Percentiles rank a stretch among this genome's conserved stretches.
phyloP scores from a whole-genome alignment of 2,888 invertebrate species.

The Anorthoa munda region DNA sequence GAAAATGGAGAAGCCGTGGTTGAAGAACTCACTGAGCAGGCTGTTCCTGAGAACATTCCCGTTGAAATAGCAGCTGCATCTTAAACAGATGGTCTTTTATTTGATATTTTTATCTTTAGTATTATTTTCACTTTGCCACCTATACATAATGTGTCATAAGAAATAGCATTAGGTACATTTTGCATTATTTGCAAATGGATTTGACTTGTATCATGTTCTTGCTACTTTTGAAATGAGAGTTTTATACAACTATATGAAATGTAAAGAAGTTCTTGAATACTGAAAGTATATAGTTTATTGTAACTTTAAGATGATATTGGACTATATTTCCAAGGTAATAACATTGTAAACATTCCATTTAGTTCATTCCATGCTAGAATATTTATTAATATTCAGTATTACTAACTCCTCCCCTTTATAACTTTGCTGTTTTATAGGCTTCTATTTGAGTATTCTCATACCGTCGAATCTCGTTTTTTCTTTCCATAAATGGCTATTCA shows the following conservation, averaged over 20 bases:
- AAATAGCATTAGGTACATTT: conserved; percentile 32
- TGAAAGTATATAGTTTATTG: conserved; percentile 2
- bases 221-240: conserved; percentile 1
- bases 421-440: conserved; percentile 23
- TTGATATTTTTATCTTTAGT: conserved; percentile 25
- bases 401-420: conserved; percentile 14
- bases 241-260: conserved; percentile 16
- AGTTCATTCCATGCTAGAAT: conserved; percentile 59
- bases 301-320: conserved; percentile 10
- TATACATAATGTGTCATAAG: conserved; percentile 25
- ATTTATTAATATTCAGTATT: conserved; percentile 30
- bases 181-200: conserved; percentile 39
- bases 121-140: conserved; percentile 44
- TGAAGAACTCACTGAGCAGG: conserved; percentile 63
- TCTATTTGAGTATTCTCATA: not conserved
- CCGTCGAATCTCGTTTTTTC: conserved; percentile 44
- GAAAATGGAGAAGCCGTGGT: conserved; percentile 57
- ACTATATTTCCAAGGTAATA: conserved; percentile 33
- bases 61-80: conserved; percentile 87
- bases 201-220: conserved; percentile 20
- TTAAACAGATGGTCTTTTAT: conserved; percentile 68
- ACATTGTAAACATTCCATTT: conserved; percentile 60
- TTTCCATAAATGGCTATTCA: conserved; percentile 6
- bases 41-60: conserved; percentile 77
- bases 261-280: conserved; percentile 26